These are phyloP conservation scores for Ptychodera flava DNA, from an alignment of 35 echinoderm and acorn worm genomes.

Conservation along the genomic window DNA sequence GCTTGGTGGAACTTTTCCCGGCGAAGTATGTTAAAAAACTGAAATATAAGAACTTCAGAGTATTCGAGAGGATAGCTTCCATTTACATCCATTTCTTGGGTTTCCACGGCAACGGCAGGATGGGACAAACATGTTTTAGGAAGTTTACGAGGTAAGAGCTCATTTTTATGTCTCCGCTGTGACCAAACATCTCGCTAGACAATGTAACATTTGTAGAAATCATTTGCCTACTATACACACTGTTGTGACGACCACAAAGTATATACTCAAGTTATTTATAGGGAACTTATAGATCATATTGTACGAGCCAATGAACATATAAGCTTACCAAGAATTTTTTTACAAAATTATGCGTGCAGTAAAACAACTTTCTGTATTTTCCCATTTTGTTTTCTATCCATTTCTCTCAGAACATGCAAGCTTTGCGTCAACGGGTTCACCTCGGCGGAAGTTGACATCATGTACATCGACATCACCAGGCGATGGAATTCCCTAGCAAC, in stretches of 20 bases:
- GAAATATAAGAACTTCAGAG: conserved; percentile 42
- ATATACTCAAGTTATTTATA: too few species aligned
- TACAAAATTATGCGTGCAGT: too few species aligned
- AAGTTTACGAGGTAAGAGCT: conserved; percentile 70
- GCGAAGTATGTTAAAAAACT: conserved; percentile 33
- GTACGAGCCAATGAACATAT: too few species aligned
- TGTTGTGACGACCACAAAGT: too few species aligned
- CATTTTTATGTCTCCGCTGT: too few species aligned
- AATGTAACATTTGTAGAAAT: too few species aligned
- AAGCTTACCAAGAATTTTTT: too few species aligned
- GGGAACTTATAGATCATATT: too few species aligned
- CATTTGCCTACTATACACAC: too few species aligned
- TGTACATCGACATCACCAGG: conserved; percentile 72
- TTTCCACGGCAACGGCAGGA: conserved; percentile 33
- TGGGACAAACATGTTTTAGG: conserved; percentile 66
- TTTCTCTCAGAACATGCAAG: conserved; percentile 64
- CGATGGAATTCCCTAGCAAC: conserved; percentile 32
- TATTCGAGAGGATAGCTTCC: conserved; percentile 56
- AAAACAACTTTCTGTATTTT: too few species aligned
- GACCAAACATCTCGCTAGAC: too few species aligned
- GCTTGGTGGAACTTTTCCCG: conserved; percentile 73
- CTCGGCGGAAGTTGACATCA: conserved; percentile 56
- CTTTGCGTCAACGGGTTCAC: conserved; percentile 39
- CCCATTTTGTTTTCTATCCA: too few species aligned
- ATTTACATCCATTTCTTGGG: conserved; percentile 57